Evolutionary conservation across 2,113 vertebrate genomes (phyloP), one percentile per base, ranked within the genome.

Genomic region (Atractosteus spatula): DNA sequence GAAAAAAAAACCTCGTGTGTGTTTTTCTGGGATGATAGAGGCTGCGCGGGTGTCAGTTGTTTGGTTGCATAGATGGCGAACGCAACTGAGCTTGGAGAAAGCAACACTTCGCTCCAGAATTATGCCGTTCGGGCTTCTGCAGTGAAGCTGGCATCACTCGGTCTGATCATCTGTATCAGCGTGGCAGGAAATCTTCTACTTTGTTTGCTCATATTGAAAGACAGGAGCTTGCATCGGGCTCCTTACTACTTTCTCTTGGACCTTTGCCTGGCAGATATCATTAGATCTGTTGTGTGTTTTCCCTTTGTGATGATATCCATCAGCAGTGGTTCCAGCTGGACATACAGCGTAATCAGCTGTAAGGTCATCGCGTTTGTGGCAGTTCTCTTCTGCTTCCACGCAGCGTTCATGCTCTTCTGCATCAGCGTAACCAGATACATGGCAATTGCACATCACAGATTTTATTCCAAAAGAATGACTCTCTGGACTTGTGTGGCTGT

Each of bases 391-490:
- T 97, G 95, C 87, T 98, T 98, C 89, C 97, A 98, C 82, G 93
- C 94, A 68, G 96, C 96, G 83, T 98, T 99, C 82, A 84, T 98
- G 90, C 94, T 97, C 77, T 94, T 98, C 82, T 97, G 95, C 80
- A 94, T 97, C 89, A 95, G 96, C 78, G 93, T 99, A 79, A 98
- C 95, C 0, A 92, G 96, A 16, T 99, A 98, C 87, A 96, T 98
- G 95, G 97, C 97, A 81, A 95, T 98, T 55, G 96, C 97, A 64
- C 96, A 99, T 84, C 96, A 98, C 89, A 87, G 96, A 71, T 98
- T 99, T 81, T 98, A 97, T 7, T 94, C 94, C 84, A 98, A 98
- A 87, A 92, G 95, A 71, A 92, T 98, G 93, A 98, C 94, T 12
- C 87, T 92, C 75, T 98, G 97, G 89, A 95, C 96, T 72, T 97